Evolutionary conservation across 2,113 vertebrate genomes (phyloP).

Genomic region (Mirounga angustirostris): DNA sequence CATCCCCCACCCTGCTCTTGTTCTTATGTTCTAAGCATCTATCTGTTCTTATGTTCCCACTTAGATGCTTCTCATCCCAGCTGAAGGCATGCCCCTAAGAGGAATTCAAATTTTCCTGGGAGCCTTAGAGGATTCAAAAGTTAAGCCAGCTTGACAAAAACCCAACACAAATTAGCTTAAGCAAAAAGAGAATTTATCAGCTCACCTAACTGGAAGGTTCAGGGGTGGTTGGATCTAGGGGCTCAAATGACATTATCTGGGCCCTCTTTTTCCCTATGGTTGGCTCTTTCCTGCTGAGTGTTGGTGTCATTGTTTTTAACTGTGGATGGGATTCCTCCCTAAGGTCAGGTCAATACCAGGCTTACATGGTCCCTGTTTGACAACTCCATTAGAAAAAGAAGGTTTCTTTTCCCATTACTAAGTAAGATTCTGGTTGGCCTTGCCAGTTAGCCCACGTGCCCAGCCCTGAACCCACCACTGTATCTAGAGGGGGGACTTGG

Average conservation of each 20-base stretch:
- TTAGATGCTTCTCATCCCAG: not conserved
- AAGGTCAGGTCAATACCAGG: not conserved
- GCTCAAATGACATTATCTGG: not conserved
- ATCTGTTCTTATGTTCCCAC: not conserved
- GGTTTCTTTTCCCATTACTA: not conserved
- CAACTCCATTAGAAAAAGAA: not conserved
- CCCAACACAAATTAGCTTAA: not conserved
- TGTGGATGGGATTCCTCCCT: not conserved
- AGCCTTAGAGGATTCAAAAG: not conserved
- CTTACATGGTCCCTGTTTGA: not conserved
- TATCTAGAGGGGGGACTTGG: not conserved
- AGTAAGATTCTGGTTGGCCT: not conserved
- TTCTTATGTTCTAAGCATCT: not conserved
- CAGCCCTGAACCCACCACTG: not conserved
- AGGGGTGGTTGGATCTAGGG: not conserved
- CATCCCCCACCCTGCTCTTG: no score
- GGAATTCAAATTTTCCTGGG: not conserved
- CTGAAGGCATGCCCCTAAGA: not conserved
- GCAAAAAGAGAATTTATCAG: not conserved
- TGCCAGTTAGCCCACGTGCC: not conserved
- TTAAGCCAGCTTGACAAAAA: constrained; percentile 13
- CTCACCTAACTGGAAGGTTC: not conserved
- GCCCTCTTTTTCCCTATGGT: not conserved
- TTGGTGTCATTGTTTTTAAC: not conserved
- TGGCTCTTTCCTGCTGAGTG: not conserved